These are phyloP conservation scores for Sarcophaga caerulescens DNA, from an alignment of 2,888 invertebrate species.

Conservation along the genomic window DNA sequence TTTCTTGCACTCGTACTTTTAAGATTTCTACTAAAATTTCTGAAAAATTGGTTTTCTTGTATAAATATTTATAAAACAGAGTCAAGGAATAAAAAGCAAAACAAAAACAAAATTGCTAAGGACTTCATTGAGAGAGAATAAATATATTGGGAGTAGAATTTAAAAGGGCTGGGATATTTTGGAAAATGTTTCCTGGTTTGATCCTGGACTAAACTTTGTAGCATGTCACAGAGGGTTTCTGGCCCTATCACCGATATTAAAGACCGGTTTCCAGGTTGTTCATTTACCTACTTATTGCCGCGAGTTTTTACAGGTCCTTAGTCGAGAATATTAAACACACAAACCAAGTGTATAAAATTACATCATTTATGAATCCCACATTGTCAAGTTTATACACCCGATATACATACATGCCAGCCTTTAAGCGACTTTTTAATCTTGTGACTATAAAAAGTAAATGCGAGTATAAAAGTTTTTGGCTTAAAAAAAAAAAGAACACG, in stretches of 20 bases:
- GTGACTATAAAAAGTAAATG: constrained; percentile 41
- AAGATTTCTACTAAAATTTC: not conserved
- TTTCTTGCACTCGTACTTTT: not conserved
- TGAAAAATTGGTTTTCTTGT: not conserved
- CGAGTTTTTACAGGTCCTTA: too few species aligned
- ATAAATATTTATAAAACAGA: not conserved
- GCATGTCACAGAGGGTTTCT: too few species aligned
- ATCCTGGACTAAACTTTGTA: too few species aligned
- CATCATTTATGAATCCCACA: too few species aligned
- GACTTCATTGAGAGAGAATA: not conserved
- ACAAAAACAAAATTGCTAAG: not conserved
- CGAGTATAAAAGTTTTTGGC: constrained; percentile 24
- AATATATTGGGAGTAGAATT: not conserved
- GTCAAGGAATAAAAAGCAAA: not conserved
- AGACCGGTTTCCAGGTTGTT: too few species aligned
- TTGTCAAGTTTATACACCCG: too few species aligned
- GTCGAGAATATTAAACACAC: too few species aligned
- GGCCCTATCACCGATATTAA: too few species aligned
- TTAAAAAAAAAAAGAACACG: constrained; percentile 14
- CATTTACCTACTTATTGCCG: too few species aligned
- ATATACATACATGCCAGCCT: too few species aligned
- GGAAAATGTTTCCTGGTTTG: not conserved
- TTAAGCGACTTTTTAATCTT: not conserved
- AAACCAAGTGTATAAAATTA: too few species aligned
- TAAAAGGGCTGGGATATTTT: not conserved